These are phyloP conservation scores for Patiria pectinifera DNA, from an alignment of 53 echinoderm and acorn worm species.

Conservation along the genomic window DNA sequence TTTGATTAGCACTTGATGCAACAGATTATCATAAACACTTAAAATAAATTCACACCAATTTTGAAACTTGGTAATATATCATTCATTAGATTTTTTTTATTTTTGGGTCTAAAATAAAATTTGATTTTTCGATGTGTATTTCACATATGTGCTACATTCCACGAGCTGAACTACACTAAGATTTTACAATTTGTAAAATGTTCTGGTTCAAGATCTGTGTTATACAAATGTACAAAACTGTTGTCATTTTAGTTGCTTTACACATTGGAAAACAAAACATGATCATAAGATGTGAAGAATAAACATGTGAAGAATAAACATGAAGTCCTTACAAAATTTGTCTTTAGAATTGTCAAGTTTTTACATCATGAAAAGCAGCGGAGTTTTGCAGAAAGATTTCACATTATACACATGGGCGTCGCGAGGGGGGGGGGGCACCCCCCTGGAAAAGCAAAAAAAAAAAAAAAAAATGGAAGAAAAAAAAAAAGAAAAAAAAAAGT, in stretches of 20 bases:
- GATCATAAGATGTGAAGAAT: not conserved
- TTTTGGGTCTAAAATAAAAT: constrained; percentile 2
- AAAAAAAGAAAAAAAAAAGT: no score
- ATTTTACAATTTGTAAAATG: not conserved
- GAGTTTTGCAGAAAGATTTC: no score
- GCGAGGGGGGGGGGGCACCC: no score
- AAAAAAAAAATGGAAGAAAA: no score
- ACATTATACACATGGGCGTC: no score
- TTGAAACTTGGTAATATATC: not conserved
- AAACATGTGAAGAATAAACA: no score
- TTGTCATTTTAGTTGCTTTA: not conserved
- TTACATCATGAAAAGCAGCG: no score
- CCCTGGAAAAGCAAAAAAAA: no score
- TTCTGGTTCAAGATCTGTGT: not conserved
- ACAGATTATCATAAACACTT: not conserved
- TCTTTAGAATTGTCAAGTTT: no score
- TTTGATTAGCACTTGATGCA: not conserved
- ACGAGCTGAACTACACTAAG: not conserved
- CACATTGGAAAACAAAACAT: not conserved
- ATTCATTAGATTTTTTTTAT: not conserved
- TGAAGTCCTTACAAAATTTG: no score
- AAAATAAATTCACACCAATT: not conserved
- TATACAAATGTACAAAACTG: not conserved
- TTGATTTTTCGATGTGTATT: not conserved
- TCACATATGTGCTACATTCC: not conserved